These are phyloP conservation scores for Orthosia gracilis DNA, from an alignment of 2,888 invertebrate species.

Conservation along the genomic window DNA sequence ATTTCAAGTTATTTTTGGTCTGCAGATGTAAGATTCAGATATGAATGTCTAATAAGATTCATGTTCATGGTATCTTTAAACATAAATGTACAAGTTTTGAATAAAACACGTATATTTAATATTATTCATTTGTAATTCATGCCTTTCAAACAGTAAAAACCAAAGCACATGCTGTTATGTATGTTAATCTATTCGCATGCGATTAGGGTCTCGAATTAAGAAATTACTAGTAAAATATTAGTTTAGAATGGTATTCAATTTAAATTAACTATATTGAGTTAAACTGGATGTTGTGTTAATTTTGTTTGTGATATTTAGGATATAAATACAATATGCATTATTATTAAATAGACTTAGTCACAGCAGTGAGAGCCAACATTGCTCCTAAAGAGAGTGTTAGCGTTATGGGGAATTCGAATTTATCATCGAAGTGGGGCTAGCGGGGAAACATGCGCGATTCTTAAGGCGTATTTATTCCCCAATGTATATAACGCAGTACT, in stretches of 20 bases:
- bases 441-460: neutral
- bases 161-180: conserved; percentile 42
- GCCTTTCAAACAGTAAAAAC: conserved; percentile 29
- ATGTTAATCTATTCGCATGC: conserved; percentile 38
- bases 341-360: no score
- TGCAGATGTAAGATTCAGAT: conserved; percentile 14
- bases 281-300: conserved; percentile 1
- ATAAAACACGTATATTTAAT: conserved; percentile 19
- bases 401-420: neutral
- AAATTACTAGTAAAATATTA: conserved; percentile 3
- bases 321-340: neutral
- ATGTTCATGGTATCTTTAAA: conserved; percentile 2
- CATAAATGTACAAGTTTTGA: conserved; percentile 19
- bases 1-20: neutral
- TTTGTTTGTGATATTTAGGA: neutral
- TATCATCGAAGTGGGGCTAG: neutral
- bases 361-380: neutral
- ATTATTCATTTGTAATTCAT: conserved; percentile 26
- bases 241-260: conserved; percentile 9
- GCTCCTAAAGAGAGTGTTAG: neutral
- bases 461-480: neutral
- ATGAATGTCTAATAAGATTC: conserved; percentile 44
- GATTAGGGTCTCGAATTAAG: conserved; percentile 2
- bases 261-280: conserved; percentile 5
- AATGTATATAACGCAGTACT: no score